These are phyloP conservation scores for Salpingus planirostris DNA, from an alignment of 2,888 invertebrate species.

Conservation along the genomic window DNA sequence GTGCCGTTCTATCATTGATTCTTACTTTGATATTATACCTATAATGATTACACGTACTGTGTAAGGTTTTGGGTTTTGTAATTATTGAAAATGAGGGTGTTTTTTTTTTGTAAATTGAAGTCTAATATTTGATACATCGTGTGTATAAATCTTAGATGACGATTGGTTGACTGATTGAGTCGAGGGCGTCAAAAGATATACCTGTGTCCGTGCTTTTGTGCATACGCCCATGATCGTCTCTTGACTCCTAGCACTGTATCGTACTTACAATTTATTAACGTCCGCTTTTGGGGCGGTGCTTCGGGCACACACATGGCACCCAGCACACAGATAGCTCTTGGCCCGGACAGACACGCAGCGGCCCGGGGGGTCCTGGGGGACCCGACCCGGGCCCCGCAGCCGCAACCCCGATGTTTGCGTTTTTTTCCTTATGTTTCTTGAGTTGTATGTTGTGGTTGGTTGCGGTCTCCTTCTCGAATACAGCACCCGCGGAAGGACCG, in stretches of 20 bases:
- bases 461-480: conserved; percentile 74
- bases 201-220: conserved; percentile 38
- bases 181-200: conserved; percentile 37
- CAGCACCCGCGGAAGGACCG: conserved; percentile 76
- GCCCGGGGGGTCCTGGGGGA: conserved; percentile 19
- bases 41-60: neutral
- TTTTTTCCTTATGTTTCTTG: conserved; percentile 19
- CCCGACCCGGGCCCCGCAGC: conserved; percentile 30
- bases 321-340: conserved; percentile 38
- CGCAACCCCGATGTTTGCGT: conserved; percentile 31
- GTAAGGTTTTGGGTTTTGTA: neutral
- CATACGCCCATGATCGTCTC: conserved; percentile 12
- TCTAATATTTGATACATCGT: conserved; percentile 5
- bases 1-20: conserved; percentile 45
- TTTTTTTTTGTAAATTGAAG: no score
- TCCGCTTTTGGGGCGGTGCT: conserved; percentile 6
- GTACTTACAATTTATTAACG: no score
- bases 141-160: conserved; percentile 11
- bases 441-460: conserved; percentile 38
- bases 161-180: conserved; percentile 12
- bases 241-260: conserved; percentile 13
- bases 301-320: conserved; percentile 13
- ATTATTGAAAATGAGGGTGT: neutral
- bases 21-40: no score
- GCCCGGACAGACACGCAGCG: conserved; percentile 31